Evolutionary conservation across 2,113 vertebrate species (phyloP).

Genomic region (Pimephales promelas): DNA sequence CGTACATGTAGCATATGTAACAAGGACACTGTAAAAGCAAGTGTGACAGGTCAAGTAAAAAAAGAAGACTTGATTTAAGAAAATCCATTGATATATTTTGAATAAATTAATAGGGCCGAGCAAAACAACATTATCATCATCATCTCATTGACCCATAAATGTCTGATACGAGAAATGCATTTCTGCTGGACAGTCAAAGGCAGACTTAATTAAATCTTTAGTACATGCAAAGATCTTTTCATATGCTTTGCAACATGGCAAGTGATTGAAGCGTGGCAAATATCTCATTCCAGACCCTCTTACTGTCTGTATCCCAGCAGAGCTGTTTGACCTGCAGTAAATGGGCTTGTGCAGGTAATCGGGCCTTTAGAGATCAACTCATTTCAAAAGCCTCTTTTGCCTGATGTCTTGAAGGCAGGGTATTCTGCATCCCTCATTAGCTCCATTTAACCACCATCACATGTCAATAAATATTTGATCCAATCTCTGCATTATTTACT

Average conservation of each 20-base stretch:
- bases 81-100: neutral
- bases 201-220: constrained; percentile 14
- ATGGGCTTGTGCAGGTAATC: constrained; percentile 28
- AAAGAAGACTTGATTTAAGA: neutral
- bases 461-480: constrained; percentile 10
- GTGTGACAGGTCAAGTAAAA: neutral
- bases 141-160: neutral
- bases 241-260: neutral
- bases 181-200: neutral
- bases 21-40: too few species aligned
- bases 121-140: neutral
- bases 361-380: constrained; percentile 18
- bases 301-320: constrained; percentile 10
- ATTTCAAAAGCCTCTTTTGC: constrained; percentile 17
- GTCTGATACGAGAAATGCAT: neutral
- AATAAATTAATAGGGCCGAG: neutral
- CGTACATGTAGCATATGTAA: too few species aligned
- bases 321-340: constrained; percentile 37
- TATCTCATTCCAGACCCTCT: neutral
- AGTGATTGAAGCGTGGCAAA: constrained; percentile 19
- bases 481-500: constrained; percentile 16
- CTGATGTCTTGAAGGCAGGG: constrained; percentile 26
- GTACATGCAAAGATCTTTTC: neutral
- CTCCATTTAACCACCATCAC: constrained; percentile 18
- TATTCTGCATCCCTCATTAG: constrained; percentile 14